A percentile compares a stretch with the other conserved stretches of the same genome.
Conservation (phyloP, 2,113 vertebrate species). For the Amazona guildingii region DNA sequence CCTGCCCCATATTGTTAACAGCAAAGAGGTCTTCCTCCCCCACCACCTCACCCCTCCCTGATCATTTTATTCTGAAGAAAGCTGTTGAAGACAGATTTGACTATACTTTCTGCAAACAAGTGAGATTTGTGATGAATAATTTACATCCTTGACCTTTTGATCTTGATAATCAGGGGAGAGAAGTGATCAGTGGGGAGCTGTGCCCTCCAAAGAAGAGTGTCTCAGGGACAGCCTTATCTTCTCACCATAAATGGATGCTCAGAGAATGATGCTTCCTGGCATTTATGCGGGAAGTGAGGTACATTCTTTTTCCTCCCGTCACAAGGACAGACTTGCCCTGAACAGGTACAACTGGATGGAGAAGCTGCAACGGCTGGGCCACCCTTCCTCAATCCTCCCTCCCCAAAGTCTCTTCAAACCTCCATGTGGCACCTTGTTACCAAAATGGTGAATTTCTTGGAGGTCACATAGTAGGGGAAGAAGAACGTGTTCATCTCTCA, state of each 20-base stretch:
- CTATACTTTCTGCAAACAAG: neutral
- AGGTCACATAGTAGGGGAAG: neutral
- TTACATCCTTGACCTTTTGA: neutral
- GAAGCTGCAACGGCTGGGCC: neutral
- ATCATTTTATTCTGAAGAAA: neutral
- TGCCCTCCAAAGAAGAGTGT: neutral
- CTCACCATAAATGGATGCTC: fast-evolving
- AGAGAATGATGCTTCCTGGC: neutral
- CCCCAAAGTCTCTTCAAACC: neutral
- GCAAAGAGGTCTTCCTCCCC: neutral
- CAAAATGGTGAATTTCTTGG: neutral
- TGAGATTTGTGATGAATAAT: neutral
- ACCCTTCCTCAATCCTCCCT: neutral
- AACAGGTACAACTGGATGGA: neutral
- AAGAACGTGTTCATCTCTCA: neutral
- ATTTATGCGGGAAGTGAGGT: fast-evolving
- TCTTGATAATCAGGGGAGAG: neutral
- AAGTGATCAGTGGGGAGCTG: neutral
- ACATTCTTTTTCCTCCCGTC: neutral
- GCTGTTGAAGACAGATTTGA: neutral
- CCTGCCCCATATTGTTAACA: slow-evolving; percentile 6
- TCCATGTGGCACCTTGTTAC: neutral
- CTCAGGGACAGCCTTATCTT: neutral
- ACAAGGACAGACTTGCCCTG: neutral
- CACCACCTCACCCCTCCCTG: fast-evolving